Base-by-base conservation (phyloP, 2,797 vertebrate genomes). In the Aldrovandia affinis region DNA sequence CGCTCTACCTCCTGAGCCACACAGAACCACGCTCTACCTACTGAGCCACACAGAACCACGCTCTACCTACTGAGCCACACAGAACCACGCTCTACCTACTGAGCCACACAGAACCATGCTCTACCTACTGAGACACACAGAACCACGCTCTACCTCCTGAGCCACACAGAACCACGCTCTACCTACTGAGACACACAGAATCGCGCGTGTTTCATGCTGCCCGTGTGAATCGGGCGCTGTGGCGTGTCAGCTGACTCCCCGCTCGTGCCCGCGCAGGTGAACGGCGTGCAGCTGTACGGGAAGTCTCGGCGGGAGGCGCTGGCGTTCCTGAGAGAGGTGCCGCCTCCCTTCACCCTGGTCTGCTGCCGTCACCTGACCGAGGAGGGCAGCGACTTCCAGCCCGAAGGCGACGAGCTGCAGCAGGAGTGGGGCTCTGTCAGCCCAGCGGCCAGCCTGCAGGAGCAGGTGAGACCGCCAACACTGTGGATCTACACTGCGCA, bases 321-420 rank as follows among this genome's bases (percentile, higher is more conserved):
- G 85, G 96, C 97, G 0, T 98, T 99, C 88, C 97, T 99, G 0
- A 97, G 97, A 86, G 97, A 98, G 59, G 97, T 97, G 33, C 98
- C 98, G 0, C 97, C 98, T 18, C 98, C 98, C 0, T 98, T 99
- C 86, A 98, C 96, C 0, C 80, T 99, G 92, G 96, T 98, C 86
- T 99, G 97, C 93, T 99, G 98, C 87, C 94, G 98, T 39, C 96
- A 93, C 1, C 94, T 96, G 0, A 92, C 93, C 65, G 94, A 94
- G 0, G 96, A 97, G 7, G 93, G 91, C 86, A 86, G 14, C 0
- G 96, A 97, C 82, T 95, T 94, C 33, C 89, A 81, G 25, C 87
- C 89, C 1, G 93, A 94, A 39, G 95, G 95, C 55, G 95, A 95
- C 10, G 96, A 96, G 18, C 89, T 0, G 77, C 78, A 15, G 50